These are phyloP conservation scores for Larimichthys polyactis DNA, from an alignment of 2,113 vertebrate genomes.

Conservation along the genomic window DNA sequence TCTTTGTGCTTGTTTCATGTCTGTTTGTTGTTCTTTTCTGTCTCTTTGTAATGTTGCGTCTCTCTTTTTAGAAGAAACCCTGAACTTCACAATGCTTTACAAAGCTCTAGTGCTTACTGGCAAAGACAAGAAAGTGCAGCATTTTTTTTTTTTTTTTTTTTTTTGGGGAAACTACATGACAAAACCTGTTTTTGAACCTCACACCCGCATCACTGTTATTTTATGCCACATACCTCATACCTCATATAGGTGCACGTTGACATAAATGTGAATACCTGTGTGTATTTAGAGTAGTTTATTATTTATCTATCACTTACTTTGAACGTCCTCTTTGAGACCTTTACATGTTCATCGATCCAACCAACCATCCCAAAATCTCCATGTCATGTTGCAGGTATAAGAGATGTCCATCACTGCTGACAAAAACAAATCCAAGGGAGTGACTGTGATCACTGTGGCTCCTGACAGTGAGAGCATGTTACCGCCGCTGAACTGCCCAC, in stretches of 20 bases:
- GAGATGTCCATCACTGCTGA: slow-evolving; percentile 49
- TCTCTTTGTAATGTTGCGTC: too few relatives aligned
- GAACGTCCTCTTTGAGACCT: not conserved
- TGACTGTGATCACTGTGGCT: slow-evolving; percentile 49
- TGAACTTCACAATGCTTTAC: too few relatives aligned
- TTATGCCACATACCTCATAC: not conserved
- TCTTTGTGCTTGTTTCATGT: too few relatives aligned
- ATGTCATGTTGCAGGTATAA: slow-evolving; percentile 6
- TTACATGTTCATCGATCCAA: not conserved
- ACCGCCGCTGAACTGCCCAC: slow-evolving; percentile 54
- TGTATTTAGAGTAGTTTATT: not conserved
- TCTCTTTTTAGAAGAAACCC: too few relatives aligned
- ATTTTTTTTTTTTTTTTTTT: too few relatives aligned
- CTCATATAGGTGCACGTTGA: not conserved
- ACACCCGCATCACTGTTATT: not conserved
- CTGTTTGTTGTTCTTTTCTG: too few relatives aligned
- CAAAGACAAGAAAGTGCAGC: not conserved
- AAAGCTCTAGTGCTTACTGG: not conserved
- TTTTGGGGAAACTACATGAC: not conserved
- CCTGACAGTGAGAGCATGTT: slow-evolving; percentile 39
- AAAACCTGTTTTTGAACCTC: not conserved
- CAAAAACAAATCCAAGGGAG: slow-evolving; percentile 25
- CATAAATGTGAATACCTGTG: not conserved
- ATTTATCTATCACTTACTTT: not conserved
- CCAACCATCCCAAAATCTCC: too few relatives aligned